A percentile compares a stretch with the other conserved stretches of the same genome.
Conservation (phyloP, 2,888 invertebrate species). For the Podotricha telesiphe region DNA sequence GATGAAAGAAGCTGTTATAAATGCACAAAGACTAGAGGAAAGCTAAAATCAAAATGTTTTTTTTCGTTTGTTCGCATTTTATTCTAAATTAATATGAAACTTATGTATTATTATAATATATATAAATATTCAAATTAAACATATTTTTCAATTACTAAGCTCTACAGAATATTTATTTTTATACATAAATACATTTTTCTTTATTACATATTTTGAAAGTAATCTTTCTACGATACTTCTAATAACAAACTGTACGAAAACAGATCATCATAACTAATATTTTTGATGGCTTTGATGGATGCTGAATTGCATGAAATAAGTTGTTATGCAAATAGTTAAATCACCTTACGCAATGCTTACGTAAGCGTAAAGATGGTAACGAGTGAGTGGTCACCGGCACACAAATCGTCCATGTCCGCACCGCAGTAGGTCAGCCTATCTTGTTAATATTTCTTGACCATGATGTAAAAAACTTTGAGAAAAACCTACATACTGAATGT, state of each 20-base stretch:
- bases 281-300: conserved; percentile 3
- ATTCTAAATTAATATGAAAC: not conserved
- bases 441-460: conserved; percentile 53
- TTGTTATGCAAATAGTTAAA: conserved; percentile 55
- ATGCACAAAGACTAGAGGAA: conserved; percentile 16
- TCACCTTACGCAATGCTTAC: conserved; percentile 64
- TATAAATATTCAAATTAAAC: not conserved
- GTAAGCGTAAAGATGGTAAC: conserved; percentile 55
- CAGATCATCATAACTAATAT: not conserved
- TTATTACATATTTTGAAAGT: not conserved
- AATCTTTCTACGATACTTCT: not conserved
- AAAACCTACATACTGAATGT: conserved; percentile 28
- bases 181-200: too few relatives aligned
- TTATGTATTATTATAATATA: too few relatives aligned
- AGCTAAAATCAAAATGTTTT: not conserved
- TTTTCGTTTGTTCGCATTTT: not conserved
- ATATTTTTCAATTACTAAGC: too few relatives aligned
- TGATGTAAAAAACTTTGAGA: conserved; percentile 22
- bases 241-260: not conserved
- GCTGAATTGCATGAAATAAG: conserved; percentile 28
- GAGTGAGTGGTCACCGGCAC: conserved; percentile 55
- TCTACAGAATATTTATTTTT: too few relatives aligned
- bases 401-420: conserved; percentile 59
- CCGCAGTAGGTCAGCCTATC: conserved; percentile 58
- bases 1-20: conserved; percentile 25